Evolutionary conservation across 2,113 vertebrate genomes (phyloP), one percentile per base, ranked within the genome.

Genomic region (Antennarius striatus): DNA sequence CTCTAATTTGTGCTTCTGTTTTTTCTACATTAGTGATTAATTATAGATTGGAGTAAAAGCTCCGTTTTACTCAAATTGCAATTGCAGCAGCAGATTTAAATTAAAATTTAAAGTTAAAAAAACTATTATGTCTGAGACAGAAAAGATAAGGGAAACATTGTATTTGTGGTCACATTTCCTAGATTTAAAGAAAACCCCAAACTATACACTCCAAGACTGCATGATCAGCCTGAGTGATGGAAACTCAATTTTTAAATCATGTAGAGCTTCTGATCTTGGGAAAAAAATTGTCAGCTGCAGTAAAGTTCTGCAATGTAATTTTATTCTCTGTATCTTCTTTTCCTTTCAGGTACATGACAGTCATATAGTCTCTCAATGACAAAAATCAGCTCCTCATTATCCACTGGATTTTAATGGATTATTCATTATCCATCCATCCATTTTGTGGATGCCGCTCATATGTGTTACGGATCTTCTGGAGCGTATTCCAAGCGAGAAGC

Each of bases 1-100:
- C 52, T 63, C 7, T 16, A 59, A 28, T 22, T 32, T 70, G 40
- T 54, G n/a, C 12, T 22, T 28, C 64, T 65, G 39, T 56, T 55
- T 17, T 72, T 6, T 22, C 40, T 56, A 16, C 1, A 6, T 51
- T 22, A 48, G 14, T 55, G 22, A 54, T 53, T 56, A 56, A 66
- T 83, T 73, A 55, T 51, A 56, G 53, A 79, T 75, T 36, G 56
- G 9, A 60, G 57, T 51, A 39, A 60, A 51, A 6, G 17, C 11
- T 46, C 46, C 48, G 13, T 43, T 17, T 36, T 22, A n/a, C 16
- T 50, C 8, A 48, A 52, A 70, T 57, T 57, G 32, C 45, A 79
- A 69, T 47, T 30, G 15, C 3, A 65, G 17, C 13, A 6, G 32
- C 30, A 29, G 0, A 52, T 15, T 50, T 43, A 29, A 28, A 2